Evolutionary conservation across 2,797 vertebrate genomes (phyloP).

Genomic region (Notamacropus eugenii): DNA sequence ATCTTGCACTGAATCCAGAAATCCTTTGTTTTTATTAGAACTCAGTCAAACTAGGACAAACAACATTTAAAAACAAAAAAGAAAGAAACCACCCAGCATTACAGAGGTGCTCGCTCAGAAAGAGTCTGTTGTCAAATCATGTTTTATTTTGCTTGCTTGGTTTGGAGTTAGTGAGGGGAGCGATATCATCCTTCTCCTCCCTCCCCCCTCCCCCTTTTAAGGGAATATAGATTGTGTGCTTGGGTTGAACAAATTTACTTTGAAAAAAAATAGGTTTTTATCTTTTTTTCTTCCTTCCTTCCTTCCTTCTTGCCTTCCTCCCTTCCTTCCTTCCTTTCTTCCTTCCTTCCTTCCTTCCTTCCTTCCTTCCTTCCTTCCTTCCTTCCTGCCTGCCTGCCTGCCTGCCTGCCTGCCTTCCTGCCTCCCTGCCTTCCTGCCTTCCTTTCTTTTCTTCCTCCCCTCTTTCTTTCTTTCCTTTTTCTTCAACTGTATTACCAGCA

Average conservation of each 20-base stretch:
- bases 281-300: background rate
- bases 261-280: background rate
- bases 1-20: constrained; percentile 59
- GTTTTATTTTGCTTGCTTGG: constrained; percentile 33
- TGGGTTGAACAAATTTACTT: constrained; percentile 64
- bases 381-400: too few species aligned
- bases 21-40: constrained; percentile 66
- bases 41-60: constrained; percentile 47
- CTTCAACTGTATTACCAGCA: constrained; percentile 46
- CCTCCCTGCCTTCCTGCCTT: too few species aligned
- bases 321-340: too few species aligned
- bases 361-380: background rate
- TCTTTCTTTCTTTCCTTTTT: background rate
- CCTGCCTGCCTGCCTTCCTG: too few species aligned
- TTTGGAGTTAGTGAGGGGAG: constrained; percentile 40
- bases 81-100: background rate
- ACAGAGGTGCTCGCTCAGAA: constrained; percentile 61
- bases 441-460: too few species aligned
- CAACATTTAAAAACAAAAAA: constrained; percentile 38
- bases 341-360: fast-evolving
- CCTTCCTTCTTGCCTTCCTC: too few species aligned
- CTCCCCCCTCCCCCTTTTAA: constrained; percentile 50
- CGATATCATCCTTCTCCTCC: background rate
- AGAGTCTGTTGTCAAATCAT: constrained; percentile 36
- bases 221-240: constrained; percentile 54